A percentile compares a stretch with the other conserved stretches of the same genome.
Evolutionary conservation across 2,113 vertebrate genomes (phyloP).

Genomic region (Onychostoma macrolepis): DNA sequence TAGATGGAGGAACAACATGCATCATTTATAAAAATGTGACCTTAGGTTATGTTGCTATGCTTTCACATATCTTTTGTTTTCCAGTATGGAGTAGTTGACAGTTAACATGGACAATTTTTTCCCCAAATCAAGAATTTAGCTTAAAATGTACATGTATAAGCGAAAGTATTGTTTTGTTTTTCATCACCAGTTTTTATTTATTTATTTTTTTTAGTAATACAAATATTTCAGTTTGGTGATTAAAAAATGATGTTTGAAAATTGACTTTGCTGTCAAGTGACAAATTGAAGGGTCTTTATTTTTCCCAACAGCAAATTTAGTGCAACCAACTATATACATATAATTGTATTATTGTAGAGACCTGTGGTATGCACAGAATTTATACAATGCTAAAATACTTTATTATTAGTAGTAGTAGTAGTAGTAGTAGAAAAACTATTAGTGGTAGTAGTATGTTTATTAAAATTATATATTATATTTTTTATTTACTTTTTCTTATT

Average conservation of each 20-base stretch:
- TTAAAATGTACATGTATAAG: background rate
- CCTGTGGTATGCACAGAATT: too few relatives aligned
- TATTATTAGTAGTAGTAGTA: too few relatives aligned
- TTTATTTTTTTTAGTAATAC: background rate
- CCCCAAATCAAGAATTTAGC: background rate
- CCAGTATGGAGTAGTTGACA: background rate
- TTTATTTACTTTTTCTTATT: background rate
- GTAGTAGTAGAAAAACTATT: too few relatives aligned
- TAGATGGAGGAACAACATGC: background rate
- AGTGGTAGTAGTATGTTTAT: too few relatives aligned
- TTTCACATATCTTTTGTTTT: background rate
- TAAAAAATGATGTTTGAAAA: background rate
- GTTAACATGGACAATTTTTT: background rate
- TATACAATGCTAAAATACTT: too few relatives aligned
- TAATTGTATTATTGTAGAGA: background rate
- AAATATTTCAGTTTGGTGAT: background rate
- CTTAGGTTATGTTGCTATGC: background rate
- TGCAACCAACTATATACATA: background rate
- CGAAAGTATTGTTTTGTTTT: background rate
- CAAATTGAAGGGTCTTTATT: background rate
- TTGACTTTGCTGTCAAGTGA: background rate
- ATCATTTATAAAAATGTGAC: background rate
- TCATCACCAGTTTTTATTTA: background rate
- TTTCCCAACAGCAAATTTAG: background rate
- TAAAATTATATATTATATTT: background rate